phyloP scores from a whole-genome alignment of 2,888 invertebrate species.

The Tetropium fuscum region DNA sequence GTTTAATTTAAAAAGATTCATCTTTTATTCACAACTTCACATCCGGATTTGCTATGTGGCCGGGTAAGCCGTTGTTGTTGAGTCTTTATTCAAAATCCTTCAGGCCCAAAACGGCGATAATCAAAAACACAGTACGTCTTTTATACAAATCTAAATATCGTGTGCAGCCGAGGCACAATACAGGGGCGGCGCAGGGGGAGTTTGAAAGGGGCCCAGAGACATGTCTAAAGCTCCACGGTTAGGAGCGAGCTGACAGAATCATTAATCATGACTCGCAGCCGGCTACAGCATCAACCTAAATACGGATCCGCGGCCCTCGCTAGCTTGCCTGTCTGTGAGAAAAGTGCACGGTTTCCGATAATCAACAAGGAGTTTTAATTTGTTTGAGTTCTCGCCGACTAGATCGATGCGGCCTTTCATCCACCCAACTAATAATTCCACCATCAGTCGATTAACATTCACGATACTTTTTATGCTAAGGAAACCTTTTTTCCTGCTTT shows the following conservation, averaged over 20 bases:
- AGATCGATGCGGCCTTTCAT: conserved; percentile 44
- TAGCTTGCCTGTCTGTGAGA: conserved; percentile 54
- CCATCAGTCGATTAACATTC: conserved; percentile 23
- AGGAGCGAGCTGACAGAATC: conserved; percentile 65
- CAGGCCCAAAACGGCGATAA: conserved; percentile 65
- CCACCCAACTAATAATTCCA: conserved; percentile 32
- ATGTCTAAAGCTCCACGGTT: conserved; percentile 66
- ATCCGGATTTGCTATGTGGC: conserved; percentile 30
- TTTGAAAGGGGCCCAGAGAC: conserved; percentile 62
- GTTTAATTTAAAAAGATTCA: conserved; percentile 29
- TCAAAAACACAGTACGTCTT: conserved; percentile 65
- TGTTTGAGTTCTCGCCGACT: conserved; percentile 55
- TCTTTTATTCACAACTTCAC: conserved; percentile 30
- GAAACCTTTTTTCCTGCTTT: conserved; percentile 14
- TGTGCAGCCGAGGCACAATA: conserved; percentile 59
- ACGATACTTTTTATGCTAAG: conserved; percentile 13
- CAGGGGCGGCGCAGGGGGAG: conserved; percentile 59
- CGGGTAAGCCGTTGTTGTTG: conserved; percentile 31
- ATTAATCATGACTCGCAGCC: conserved; percentile 67
- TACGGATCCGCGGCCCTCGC: conserved; percentile 61
- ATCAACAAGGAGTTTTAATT: conserved; percentile 63
- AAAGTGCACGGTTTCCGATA: conserved; percentile 62
- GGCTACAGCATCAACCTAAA: conserved; percentile 64
- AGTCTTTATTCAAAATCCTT: conserved; percentile 61
- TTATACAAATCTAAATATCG: conserved; percentile 64